Percentiles rank a stretch among this genome's conserved stretches.
These are phyloP conservation scores for Acanthurus lineatus DNA, from an alignment of 2,797 vertebrate genomes.

Conservation along the genomic window DNA sequence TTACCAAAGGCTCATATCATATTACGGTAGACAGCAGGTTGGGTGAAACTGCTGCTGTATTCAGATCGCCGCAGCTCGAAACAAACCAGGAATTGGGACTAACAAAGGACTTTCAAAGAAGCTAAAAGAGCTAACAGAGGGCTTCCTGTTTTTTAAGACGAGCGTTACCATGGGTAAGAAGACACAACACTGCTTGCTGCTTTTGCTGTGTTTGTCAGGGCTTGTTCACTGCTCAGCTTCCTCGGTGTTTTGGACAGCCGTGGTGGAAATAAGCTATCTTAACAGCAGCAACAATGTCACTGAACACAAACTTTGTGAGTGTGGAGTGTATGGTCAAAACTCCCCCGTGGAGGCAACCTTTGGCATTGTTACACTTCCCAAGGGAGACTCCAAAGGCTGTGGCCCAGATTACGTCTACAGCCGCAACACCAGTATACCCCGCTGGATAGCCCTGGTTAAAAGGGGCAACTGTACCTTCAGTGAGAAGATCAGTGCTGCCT, in stretches of 20 bases:
- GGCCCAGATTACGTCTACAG: conserved; percentile 73
- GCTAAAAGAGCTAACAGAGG: conserved; percentile 37
- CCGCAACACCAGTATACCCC: conserved; percentile 51
- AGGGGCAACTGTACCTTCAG: conserved; percentile 91
- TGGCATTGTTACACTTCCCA: conserved; percentile 85
- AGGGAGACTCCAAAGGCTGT: conserved; percentile 86
- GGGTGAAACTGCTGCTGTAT: conserved; percentile 65
- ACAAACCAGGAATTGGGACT: conserved; percentile 66
- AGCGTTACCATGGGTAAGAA: conserved; percentile 77
- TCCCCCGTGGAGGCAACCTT: conserved; percentile 75
- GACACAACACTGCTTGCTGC: conserved; percentile 64
- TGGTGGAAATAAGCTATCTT: conserved; percentile 81
- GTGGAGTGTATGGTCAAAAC: conserved; percentile 86
- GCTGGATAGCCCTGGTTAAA: conserved; percentile 93
- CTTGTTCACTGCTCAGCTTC: conserved; percentile 62
- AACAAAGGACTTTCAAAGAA: conserved; percentile 51
- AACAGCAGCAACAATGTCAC: conserved; percentile 70
- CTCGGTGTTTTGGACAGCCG: conserved; percentile 80
- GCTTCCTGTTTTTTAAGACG: conserved; percentile 54
- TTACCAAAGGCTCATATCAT: conserved; percentile 86
- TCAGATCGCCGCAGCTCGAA: conserved; percentile 45
- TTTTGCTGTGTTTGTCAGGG: conserved; percentile 66
- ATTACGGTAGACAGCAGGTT: conserved; percentile 82
- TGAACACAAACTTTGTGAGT: conserved; percentile 80
- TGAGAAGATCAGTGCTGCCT: conserved; percentile 88